Conservation (phyloP, 2,797 vertebrate genomes). For the Acrossocheilus wenchowensis region DNA sequence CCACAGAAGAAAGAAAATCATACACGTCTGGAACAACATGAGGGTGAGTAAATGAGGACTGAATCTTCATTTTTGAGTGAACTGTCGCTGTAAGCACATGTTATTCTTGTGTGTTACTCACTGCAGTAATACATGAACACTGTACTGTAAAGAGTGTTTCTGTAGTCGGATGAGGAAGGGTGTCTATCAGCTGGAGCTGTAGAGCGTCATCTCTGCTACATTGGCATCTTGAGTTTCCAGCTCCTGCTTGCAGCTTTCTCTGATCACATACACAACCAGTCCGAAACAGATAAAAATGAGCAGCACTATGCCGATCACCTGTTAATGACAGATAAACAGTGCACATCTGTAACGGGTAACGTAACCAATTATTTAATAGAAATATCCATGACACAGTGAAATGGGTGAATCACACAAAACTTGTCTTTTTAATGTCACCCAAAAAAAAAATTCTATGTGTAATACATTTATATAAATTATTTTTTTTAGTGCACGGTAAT, state of each 20-base stretch:
- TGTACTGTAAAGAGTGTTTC: not conserved
- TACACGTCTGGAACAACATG: not conserved
- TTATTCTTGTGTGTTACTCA: not conserved
- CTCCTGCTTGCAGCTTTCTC: slow-evolving; percentile 78
- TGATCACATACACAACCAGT: slow-evolving; percentile 78
- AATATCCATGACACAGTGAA: not conserved
- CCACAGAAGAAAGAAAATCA: not conserved
- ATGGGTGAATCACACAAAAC: not conserved
- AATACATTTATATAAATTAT: not conserved
- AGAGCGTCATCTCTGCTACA: slow-evolving; percentile 75
- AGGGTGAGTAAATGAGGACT: slow-evolving; percentile 16
- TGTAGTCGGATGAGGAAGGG: not conserved
- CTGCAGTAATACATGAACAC: not conserved
- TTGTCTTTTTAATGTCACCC: not conserved
- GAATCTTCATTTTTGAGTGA: not conserved
- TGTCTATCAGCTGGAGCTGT: slow-evolving; percentile 75
- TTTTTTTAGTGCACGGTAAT: not conserved
- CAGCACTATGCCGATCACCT: slow-evolving; percentile 80
- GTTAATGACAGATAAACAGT: slow-evolving; percentile 33
- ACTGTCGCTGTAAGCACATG: not conserved
- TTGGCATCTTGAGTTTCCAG: slow-evolving; percentile 73
- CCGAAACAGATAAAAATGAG: slow-evolving; percentile 81
- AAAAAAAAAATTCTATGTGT: not conserved
- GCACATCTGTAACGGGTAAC: not conserved
- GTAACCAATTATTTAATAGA: not conserved